A percentile compares a stretch with the other conserved stretches of the same genome.
These are phyloP conservation scores for Tetraodon nigroviridis DNA, from an alignment of 2,113 vertebrate species.

Conservation along the genomic window DNA sequence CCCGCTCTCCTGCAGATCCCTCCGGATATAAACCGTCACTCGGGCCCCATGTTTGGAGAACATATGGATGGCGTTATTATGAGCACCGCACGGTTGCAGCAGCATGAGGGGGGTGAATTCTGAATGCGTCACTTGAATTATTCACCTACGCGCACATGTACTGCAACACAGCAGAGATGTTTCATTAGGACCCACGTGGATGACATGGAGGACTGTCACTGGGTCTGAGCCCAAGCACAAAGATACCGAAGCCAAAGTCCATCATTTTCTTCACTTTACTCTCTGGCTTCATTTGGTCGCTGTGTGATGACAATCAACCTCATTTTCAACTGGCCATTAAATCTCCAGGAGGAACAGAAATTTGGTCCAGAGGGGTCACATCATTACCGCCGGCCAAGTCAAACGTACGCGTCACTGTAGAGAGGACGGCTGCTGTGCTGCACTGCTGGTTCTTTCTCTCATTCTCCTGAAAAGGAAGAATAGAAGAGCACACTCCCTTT, in stretches of 20 bases:
- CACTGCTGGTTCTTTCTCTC: slow-evolving; percentile 1
- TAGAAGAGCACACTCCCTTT: slow-evolving; percentile 30
- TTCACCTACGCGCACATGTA: slow-evolving; percentile 20
- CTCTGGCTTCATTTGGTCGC: slow-evolving; percentile 30
- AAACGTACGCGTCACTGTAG: slow-evolving; percentile 41
- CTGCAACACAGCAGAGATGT: background rate
- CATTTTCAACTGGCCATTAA: slow-evolving; percentile 67
- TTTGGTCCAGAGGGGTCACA: slow-evolving; percentile 50
- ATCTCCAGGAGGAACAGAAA: slow-evolving; percentile 48
- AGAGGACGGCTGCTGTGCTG: slow-evolving; percentile 12
- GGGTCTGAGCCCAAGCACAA: slow-evolving; percentile 18
- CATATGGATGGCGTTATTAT: slow-evolving; percentile 29
- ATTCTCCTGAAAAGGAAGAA: slow-evolving; percentile 22
- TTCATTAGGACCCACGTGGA: background rate
- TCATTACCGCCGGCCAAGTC: slow-evolving; percentile 65
- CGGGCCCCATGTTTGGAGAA: slow-evolving; percentile 23
- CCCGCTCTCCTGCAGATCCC: slow-evolving; percentile 3
- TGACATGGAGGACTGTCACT: background rate
- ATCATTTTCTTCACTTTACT: background rate
- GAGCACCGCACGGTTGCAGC: slow-evolving; percentile 6
- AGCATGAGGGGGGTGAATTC: slow-evolving; percentile 33
- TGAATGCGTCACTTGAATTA: slow-evolving; percentile 39
- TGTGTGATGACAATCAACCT: slow-evolving; percentile 49
- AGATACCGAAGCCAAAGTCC: slow-evolving; percentile 3
- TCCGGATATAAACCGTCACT: slow-evolving; percentile 39